phyloP scores from a whole-genome alignment of 2,113 vertebrate species.

The Pionites leucogaster region DNA sequence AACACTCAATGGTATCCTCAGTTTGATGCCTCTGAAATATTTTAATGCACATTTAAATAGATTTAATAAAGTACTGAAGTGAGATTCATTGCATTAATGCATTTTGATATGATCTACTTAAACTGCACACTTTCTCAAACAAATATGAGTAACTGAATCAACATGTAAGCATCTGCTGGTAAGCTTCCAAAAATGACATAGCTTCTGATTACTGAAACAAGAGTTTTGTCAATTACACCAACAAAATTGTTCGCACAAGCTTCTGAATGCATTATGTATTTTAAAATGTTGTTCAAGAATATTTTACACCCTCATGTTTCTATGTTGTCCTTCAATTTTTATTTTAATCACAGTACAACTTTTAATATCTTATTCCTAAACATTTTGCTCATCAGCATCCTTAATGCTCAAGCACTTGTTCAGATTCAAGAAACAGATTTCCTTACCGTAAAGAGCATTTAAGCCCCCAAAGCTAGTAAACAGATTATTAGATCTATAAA shows the following conservation, averaged over 20 bases:
- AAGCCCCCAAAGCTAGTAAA: neutral
- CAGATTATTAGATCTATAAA: neutral
- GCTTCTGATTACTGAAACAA: neutral
- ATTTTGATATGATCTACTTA: neutral
- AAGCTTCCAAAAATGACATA: neutral
- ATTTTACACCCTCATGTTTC: neutral
- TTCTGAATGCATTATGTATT: neutral
- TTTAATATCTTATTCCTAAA: neutral
- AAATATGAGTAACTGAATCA: neutral
- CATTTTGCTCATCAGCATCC: neutral
- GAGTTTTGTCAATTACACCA: neutral
- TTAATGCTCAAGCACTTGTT: neutral
- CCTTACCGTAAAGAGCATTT: neutral
- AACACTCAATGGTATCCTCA: neutral
- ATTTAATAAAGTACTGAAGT: slow-evolving; percentile 7
- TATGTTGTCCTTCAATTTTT: neutral
- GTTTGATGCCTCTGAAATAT: neutral
- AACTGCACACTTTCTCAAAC: neutral
- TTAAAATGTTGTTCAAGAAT: neutral
- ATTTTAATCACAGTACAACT: neutral
- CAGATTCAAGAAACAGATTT: neutral
- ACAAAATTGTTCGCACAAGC: neutral
- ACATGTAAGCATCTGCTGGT: neutral
- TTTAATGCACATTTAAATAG: slow-evolving; percentile 8
- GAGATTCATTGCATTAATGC: neutral